Conservation (phyloP, 2,113 vertebrate genomes). For the Xiphophorus couchianus region DNA sequence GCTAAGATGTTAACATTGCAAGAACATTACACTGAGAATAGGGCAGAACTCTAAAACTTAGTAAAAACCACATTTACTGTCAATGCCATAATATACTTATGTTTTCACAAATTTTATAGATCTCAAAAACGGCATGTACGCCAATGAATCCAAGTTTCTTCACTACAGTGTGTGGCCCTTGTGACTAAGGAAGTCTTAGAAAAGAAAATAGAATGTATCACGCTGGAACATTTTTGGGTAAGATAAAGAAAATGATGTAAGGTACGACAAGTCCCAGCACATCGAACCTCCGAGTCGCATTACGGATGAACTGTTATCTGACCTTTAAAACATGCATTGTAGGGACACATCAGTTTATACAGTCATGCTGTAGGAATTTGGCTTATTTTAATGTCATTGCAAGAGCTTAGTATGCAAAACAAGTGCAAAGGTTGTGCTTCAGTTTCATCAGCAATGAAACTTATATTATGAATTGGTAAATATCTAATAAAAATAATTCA, state of each 20-base stretch:
- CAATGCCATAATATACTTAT: too few species aligned
- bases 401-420: neutral
- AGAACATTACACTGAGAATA: neutral
- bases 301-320: conserved; percentile 11
- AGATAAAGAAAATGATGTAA: conserved; percentile 35
- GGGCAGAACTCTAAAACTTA: neutral
- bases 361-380: neutral
- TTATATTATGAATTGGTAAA: neutral
- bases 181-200: neutral
- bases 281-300: conserved; percentile 21
- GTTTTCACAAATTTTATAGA: neutral
- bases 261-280: conserved; percentile 53
- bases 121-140: neutral
- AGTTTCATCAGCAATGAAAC: neutral
- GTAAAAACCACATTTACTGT: neutral
- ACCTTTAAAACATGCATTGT: neutral
- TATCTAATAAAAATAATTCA: neutral
- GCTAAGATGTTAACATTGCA: neutral
- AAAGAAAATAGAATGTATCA: neutral
- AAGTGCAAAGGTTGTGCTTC: neutral
- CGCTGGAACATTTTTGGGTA: neutral
- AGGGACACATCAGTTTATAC: neutral
- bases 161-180: neutral
- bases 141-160: neutral
- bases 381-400: neutral